Base-by-base conservation (phyloP, 2,888 invertebrate genomes). In the Pardosa pseudoannulata region DNA sequence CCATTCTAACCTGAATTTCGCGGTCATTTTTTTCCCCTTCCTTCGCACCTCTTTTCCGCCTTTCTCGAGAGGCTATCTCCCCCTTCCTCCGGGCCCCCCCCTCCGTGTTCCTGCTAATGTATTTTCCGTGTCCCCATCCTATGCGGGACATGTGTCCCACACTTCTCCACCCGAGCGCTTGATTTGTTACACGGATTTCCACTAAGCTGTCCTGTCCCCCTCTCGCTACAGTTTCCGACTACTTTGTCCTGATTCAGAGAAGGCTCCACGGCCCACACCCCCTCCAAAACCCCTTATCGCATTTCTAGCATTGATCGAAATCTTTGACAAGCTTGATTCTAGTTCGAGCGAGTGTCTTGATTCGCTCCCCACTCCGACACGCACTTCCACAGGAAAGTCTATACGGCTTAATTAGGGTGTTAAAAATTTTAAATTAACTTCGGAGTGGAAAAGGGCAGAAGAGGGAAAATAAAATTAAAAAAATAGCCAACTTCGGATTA, bases 121-220 rank as follows among this genome's bases (percentile, higher is more conserved):
- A 76, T 81, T 87, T 87, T 87, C 80, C 87, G 79, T 87, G 87
- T 87, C 72, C 72, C 31, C 71, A 75, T 80, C 71, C 79, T 68
- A 50, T 19, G 29, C 67, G 41, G 50, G 75, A 87, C 87, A 81
- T 36, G 67, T 80, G 76, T 76, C 73, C 28, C 50, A 29, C 71
- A 73, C 31, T 78, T 46, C 74, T 32, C 62, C 73, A 50, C 27
- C 31, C 46, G 73, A 67, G 73, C 79, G 79, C 70, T 36, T 86
- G 85, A 86, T 86, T 86, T 68, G 85, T 68, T 70, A 86, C 85
- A 86, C 39, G 85, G 74, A 79, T 86, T 86, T 86, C 79, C 85
- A 86, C 85, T 86, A 86, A 86, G 79, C 67, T 67, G 23, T 32
- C 41, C 41, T 73, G 65, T 46, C 70, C 41, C 41, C 67, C 41